These are phyloP conservation scores for Anticlea derivata DNA, from an alignment of 2,888 invertebrate genomes.

Conservation along the genomic window DNA sequence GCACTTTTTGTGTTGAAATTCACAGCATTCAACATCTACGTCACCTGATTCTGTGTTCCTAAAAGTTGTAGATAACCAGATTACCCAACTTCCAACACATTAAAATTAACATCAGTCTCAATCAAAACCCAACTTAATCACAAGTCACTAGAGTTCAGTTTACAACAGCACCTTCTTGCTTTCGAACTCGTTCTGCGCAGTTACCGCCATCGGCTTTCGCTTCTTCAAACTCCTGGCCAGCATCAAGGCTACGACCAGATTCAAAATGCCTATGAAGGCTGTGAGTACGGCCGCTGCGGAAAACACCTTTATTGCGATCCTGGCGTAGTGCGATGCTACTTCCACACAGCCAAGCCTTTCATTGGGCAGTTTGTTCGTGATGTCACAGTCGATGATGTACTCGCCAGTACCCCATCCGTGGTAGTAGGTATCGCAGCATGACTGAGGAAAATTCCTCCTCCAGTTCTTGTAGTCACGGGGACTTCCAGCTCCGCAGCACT, in stretches of 20 bases:
- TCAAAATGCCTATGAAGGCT: slow-evolving; percentile 58
- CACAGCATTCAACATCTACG: neutral
- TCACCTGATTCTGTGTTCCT: neutral
- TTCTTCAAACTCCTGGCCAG: slow-evolving; percentile 54
- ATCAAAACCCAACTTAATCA: slow-evolving; percentile 5
- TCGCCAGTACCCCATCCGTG: slow-evolving; percentile 65
- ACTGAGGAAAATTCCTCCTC: slow-evolving; percentile 66
- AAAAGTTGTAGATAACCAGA: slow-evolving; percentile 4
- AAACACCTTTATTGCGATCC: slow-evolving; percentile 61
- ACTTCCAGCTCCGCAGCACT: slow-evolving; percentile 72
- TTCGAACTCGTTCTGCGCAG: slow-evolving; percentile 61
- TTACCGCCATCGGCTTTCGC: slow-evolving; percentile 46
- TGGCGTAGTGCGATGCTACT: slow-evolving; percentile 65
- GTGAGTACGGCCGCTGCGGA: slow-evolving; percentile 59
- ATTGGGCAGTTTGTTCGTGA: slow-evolving; percentile 72
- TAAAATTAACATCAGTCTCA: slow-evolving; percentile 20
- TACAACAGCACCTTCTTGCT: slow-evolving; percentile 70
- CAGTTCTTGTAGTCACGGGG: slow-evolving; percentile 72
- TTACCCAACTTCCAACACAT: slow-evolving; percentile 4
- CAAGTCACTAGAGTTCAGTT: slow-evolving; percentile 17
- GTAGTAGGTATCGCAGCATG: slow-evolving; percentile 73
- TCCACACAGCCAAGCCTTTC: slow-evolving; percentile 70
- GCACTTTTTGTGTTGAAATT: slow-evolving; percentile 12
- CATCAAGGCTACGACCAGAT: slow-evolving; percentile 51
- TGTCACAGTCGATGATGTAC: slow-evolving; percentile 66